Evolutionary conservation across 2,113 vertebrate genomes (phyloP), one percentile per base, ranked within the genome.

Genomic region (Aramus guarauna): DNA sequence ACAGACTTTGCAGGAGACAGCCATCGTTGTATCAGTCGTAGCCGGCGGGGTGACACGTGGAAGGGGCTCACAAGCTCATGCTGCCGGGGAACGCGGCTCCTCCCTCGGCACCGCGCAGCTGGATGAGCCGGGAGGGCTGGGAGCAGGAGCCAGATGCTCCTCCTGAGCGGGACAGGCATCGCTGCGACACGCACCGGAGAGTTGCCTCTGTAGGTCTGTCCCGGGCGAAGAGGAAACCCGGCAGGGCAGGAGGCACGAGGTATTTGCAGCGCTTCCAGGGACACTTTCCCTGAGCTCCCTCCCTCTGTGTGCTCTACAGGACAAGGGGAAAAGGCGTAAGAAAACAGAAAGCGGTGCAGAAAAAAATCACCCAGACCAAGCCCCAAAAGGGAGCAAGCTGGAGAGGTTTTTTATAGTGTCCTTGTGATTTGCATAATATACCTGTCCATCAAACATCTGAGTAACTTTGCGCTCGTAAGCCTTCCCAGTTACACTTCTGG

Each of bases 11-110:
- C 23, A 1, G 1, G 43, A 37, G 22, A 14, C 50, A 74, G 52
- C 21, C 52, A 32, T 9, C 3, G 2, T 34, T 32, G 53, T 66
- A 10, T n/a, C 85, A 85, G 37, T 9, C 52, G n/a, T 20, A 79
- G 53, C 45, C 45, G 55, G 8, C 1, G 2, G 89, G 47, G 37
- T 0, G 16, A 43, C 20, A 12, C 0, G 0, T 9, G 48, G 68
- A 45, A 16, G 29, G 37, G 22, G 37, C 11, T 88, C 29, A 32
- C 13, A 26, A 21, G 69, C 36, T 24, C 0, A 0, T 3, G 56
- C n/a, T 47, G 45, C 15, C 1, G 3, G 32, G 41, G 24, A 43
- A 20, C 4, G 0, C 66, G 9, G 26, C 48, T 75, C 34, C 29
- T 48, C 15, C 48, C 36, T 22, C 2, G 7, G 30, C 19, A 29